Evolutionary conservation across 2,113 vertebrate species (phyloP), one percentile per base, ranked within the genome.

Genomic region (Dasypus novemcinctus): DNA sequence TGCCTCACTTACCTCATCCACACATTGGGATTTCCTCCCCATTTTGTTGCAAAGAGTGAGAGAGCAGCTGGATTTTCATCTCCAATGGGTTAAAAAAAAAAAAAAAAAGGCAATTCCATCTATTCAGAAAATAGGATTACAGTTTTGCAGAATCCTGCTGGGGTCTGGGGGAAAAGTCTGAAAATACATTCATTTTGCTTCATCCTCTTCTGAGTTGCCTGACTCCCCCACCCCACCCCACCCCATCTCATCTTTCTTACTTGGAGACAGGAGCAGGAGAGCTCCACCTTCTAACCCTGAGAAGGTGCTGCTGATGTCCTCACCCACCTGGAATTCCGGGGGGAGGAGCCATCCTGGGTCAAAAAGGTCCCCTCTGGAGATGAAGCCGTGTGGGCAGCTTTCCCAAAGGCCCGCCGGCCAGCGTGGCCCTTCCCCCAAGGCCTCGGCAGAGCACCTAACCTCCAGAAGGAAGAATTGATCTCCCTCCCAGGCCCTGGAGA

Each of bases 91-190:
- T 76, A n/a, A n/a, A n/a, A 72, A 93, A 59, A 76, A 38, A 87
- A 71, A 63, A 27, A 72, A 69, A 64, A 81, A 83, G 43, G 46
- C 90, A 93, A 95, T 72, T 94, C 74, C 78, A 89, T 96, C 96
- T 96, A 96, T 97, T 95, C 97, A 97, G 89, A 95, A 97, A 95
- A 96, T 80, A 96, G 96, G 91, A 97, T 94, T 97, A 92, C 75
- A 86, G 61, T 89, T 91, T 88, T 95, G 82, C 92, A 80, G 96
- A 91, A 92, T 75, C 92, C 87, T 92, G 84, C 95, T 57, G 57
- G 69, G 93, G 72, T 90, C 91, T 88, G 90, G 82, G 92, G 95
- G 95, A n/a, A 87, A 82, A 87, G 72, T 95, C 82, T 29, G 88
- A 94, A 95, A 92, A 94, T 79, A 91, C 85, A 76, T 96, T 95